phyloP scores from a whole-genome alignment of 2,113 vertebrate genomes.

The Edolisoma coerulescens region DNA sequence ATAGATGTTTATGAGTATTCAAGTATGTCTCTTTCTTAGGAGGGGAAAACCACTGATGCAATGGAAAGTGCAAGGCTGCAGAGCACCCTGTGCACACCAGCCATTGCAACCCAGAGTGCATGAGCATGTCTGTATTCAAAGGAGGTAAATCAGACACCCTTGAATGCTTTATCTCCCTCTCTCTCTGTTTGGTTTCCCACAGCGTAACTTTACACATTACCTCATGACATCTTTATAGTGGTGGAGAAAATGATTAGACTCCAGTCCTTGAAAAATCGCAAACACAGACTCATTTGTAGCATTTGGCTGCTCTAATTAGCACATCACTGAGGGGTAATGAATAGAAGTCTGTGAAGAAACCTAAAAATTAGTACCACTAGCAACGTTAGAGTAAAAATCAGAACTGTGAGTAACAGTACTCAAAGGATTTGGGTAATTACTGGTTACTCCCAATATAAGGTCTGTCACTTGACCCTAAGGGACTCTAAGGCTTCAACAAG shows the following conservation, averaged over 20 bases:
- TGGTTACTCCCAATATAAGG: conserved; percentile 39
- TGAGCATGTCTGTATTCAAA: background rate
- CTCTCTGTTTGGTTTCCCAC: conserved; percentile 44
- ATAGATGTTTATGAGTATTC: background rate
- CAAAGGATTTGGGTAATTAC: conserved; percentile 51
- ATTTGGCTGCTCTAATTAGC: conserved; percentile 61
- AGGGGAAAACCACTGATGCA: background rate
- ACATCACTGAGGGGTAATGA: conserved; percentile 62
- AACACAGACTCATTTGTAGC: conserved; percentile 55
- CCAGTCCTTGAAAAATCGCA: conserved; percentile 29
- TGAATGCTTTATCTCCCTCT: conserved; percentile 34
- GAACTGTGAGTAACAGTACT: conserved; percentile 51
- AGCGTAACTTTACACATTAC: conserved; percentile 44
- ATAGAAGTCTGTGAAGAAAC: conserved; percentile 56
- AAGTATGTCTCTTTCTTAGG: background rate
- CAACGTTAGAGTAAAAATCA: conserved; percentile 58
- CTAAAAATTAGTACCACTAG: conserved; percentile 54
- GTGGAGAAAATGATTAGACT: conserved; percentile 32
- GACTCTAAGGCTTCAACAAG: background rate
- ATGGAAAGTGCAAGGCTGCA: background rate
- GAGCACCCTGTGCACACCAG: background rate
- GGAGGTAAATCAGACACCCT: conserved; percentile 45
- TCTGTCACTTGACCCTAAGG: conserved; percentile 34
- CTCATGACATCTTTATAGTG: conserved; percentile 44
- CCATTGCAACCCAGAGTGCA: background rate